Conservation (phyloP, 2,113 vertebrate species). For the Corythoichthys intestinalis region DNA sequence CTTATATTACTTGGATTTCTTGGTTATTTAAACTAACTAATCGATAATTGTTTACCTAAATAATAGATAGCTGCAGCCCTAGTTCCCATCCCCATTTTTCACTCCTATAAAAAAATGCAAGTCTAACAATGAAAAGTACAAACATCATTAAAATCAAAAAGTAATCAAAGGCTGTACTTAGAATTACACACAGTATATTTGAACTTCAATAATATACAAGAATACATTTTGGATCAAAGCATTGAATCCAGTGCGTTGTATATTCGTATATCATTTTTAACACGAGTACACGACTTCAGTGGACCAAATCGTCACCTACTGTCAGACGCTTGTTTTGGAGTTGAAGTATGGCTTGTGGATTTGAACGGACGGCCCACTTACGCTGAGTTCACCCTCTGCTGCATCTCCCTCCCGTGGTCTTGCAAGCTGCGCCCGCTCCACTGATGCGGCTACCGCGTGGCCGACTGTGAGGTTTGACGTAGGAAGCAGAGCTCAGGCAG, state of each 20-base stretch:
- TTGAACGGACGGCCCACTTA: constrained; percentile 60
- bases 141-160: constrained; percentile 54
- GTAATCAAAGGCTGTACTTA: constrained; percentile 45
- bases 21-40: too few species aligned
- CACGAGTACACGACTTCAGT: background rate
- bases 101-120: background rate
- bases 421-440: constrained; percentile 50
- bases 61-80: too few species aligned
- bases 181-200: constrained; percentile 23
- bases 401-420: constrained; percentile 66
- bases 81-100: background rate
- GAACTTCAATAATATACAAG: background rate
- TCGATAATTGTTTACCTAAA: too few species aligned
- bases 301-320: background rate
- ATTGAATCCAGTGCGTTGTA: background rate
- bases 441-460: constrained; percentile 28
- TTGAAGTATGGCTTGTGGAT: background rate
- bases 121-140: constrained; percentile 21
- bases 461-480: constrained; percentile 35
- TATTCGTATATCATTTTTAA: background rate
- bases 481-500: constrained; percentile 40
- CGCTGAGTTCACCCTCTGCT: constrained; percentile 71
- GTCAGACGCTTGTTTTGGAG: background rate
- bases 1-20: too few species aligned
- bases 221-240: background rate